A percentile compares a stretch with the other conserved stretches of the same genome.
These are phyloP conservation scores for Pyxicephalus adspersus DNA, from an alignment of 2,113 vertebrate species.

Conservation along the genomic window DNA sequence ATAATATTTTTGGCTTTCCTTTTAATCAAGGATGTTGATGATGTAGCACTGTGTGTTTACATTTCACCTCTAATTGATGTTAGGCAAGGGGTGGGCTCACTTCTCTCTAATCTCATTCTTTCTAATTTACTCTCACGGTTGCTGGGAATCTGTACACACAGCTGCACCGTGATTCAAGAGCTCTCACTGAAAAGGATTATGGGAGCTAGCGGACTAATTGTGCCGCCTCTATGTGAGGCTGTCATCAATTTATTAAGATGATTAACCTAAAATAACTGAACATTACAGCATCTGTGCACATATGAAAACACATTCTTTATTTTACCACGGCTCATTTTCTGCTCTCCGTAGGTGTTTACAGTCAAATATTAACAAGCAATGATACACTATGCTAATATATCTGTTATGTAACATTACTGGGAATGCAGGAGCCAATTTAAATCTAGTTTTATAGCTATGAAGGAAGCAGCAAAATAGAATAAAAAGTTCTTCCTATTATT, in stretches of 20 bases:
- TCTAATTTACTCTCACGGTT: conserved; percentile 34
- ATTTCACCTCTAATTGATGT: conserved; percentile 19
- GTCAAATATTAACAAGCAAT: conserved; percentile 45
- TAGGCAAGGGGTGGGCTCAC: background rate
- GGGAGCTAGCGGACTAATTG: conserved; percentile 35
- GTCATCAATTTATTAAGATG: conserved; percentile 51
- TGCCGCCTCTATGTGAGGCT: conserved; percentile 45
- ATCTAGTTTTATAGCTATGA: background rate
- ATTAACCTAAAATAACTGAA: conserved; percentile 54
- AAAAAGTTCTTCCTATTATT: background rate
- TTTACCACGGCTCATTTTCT: conserved; percentile 40
- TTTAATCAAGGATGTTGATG: too few relatives aligned
- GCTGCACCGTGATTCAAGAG: conserved; percentile 33
- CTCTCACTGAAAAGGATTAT: conserved; percentile 30
- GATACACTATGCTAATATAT: conserved; percentile 39
- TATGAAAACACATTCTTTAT: conserved; percentile 47
- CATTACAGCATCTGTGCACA: conserved; percentile 51
- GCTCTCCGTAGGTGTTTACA: conserved; percentile 45
- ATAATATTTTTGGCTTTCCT: too few relatives aligned
- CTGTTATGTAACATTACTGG: conserved; percentile 36
- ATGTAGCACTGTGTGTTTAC: background rate
- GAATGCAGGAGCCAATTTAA: conserved; percentile 7
- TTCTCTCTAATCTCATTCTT: background rate
- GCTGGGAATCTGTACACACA: conserved; percentile 32
- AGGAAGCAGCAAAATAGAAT: background rate